A percentile compares a stretch with the other conserved stretches of the same genome.
phyloP scores from a whole-genome alignment of 2,888 invertebrate genomes.

The Pseudococcus jackbeardsleyi region DNA sequence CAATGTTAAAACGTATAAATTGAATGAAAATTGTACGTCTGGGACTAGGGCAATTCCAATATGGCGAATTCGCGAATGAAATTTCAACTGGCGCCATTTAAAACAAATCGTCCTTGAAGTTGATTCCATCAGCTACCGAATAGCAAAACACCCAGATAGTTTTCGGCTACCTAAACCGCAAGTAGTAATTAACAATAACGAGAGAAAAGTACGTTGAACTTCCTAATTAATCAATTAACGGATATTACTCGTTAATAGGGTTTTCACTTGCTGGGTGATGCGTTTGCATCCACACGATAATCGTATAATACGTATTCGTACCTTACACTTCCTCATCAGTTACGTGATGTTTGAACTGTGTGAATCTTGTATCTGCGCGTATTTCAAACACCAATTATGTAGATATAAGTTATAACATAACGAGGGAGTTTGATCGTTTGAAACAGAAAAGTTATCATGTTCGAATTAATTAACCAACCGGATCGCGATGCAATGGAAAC shows the following conservation, averaged over 20 bases:
- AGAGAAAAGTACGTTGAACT: not conserved
- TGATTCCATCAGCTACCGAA: not conserved
- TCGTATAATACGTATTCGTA: not conserved
- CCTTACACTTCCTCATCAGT: not conserved
- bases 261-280: not conserved
- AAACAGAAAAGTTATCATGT: not conserved
- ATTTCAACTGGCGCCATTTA: slow-evolving; percentile 26
- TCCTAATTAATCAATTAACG: slow-evolving; percentile 19
- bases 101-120: not conserved
- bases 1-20: slow-evolving; percentile 29
- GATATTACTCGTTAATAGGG: slow-evolving; percentile 7
- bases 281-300: not conserved
- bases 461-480: not conserved
- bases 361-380: not conserved
- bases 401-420: not conserved
- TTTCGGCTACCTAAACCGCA: not conserved
- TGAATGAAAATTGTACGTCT: slow-evolving; percentile 13
- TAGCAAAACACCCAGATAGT: not conserved
- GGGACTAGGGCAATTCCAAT: not conserved
- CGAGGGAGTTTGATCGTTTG: not conserved
- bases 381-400: not conserved
- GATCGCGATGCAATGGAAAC: not conserved
- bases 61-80: not conserved
- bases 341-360: not conserved
- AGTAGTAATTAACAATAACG: not conserved